Conservation (phyloP, 2,113 vertebrate genomes). For the Platysternon megacephalum region DNA sequence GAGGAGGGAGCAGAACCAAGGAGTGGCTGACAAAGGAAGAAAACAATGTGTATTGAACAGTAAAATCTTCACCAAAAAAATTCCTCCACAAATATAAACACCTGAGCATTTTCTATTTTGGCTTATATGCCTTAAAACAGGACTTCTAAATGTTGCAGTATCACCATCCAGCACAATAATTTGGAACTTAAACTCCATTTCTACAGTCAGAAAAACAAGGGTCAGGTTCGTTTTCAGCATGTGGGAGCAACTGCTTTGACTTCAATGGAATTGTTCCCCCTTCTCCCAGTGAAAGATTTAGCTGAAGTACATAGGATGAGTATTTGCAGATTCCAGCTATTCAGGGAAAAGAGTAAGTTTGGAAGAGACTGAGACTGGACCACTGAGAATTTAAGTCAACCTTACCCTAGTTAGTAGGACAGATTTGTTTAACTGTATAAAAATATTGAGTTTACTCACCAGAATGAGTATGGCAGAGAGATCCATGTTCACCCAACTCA, state of each 20-base stretch:
- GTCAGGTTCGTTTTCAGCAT: not conserved
- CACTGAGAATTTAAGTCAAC: not conserved
- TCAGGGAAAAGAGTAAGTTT: not conserved
- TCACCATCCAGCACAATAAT: not conserved
- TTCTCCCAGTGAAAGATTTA: not conserved
- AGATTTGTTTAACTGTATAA: not conserved
- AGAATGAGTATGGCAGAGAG: not conserved
- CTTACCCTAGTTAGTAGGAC: not conserved
- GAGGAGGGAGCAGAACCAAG: not conserved
- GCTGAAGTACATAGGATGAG: not conserved
- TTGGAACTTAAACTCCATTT: no score
- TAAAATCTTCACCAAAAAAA: not conserved
- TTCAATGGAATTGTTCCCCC: not conserved
- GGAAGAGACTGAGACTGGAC: not conserved
- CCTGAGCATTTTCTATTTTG: not conserved
- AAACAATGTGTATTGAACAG: fast-evolving
- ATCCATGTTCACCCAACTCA: not conserved
- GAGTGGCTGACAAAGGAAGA: not conserved
- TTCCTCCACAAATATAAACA: not conserved
- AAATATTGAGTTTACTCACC: fast-evolving
- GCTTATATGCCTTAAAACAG: no score
- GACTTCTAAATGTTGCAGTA: not conserved
- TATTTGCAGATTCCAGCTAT: not conserved
- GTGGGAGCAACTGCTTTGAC: not conserved
- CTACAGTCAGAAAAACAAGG: not conserved